phyloP scores from a whole-genome alignment of 2,797 vertebrate genomes.

The Siniperca scherzeri region DNA sequence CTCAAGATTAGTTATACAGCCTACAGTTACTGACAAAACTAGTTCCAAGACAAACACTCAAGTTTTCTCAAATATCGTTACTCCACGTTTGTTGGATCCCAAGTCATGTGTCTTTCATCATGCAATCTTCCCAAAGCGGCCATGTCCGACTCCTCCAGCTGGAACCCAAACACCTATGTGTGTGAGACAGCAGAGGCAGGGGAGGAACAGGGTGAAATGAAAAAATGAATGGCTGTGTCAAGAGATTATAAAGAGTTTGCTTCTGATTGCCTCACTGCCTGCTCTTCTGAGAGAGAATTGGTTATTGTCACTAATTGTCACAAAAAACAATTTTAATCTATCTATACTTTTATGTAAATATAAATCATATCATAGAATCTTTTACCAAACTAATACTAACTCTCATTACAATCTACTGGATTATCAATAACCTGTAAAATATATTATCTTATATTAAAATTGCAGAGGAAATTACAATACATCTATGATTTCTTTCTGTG shows the following conservation, averaged over 20 bases:
- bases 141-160: constrained; percentile 69
- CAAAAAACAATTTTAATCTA: background rate
- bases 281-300: background rate
- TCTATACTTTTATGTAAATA: background rate
- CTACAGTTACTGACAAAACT: background rate
- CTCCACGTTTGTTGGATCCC: constrained; percentile 70
- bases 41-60: background rate
- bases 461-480: background rate
- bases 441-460: background rate
- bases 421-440: background rate
- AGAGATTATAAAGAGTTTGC: background rate
- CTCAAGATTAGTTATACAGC: background rate
- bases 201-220: background rate
- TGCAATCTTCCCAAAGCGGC: constrained; percentile 66
- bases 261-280: background rate
- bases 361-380: too few relatives aligned
- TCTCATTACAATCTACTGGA: background rate
- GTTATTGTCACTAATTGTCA: too few relatives aligned
- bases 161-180: constrained; percentile 68
- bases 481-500: background rate
- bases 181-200: background rate
- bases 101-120: constrained; percentile 78
- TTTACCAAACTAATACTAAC: background rate
- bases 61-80: constrained; percentile 28
- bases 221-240: background rate